phyloP scores from a whole-genome alignment of 2,113 vertebrate species.

The Dendrocopos noguchii region DNA sequence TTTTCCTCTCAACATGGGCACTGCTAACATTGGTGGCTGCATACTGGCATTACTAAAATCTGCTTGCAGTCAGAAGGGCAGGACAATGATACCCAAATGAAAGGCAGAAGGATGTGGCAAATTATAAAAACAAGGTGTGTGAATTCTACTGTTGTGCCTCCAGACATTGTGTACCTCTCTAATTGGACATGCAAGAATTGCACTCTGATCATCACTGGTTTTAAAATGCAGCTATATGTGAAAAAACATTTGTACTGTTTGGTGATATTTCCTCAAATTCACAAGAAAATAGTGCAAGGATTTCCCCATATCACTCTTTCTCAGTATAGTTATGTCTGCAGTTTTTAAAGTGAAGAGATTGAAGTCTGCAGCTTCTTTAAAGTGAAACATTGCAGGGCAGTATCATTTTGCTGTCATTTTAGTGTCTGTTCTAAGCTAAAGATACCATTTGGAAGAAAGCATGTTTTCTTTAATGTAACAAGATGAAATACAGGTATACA shows the following conservation, averaged over 20 bases:
- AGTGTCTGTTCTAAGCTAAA: background rate
- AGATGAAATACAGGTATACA: background rate
- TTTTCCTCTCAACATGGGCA: conserved; percentile 16
- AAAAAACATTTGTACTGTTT: background rate
- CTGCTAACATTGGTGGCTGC: background rate
- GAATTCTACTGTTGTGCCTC: background rate
- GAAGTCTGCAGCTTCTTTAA: background rate
- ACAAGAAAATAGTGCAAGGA: background rate
- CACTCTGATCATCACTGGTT: background rate
- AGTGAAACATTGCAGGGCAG: background rate
- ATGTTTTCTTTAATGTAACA: background rate
- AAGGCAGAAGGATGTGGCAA: background rate
- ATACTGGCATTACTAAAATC: background rate
- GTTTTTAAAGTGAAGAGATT: background rate
- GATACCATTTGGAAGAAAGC: background rate
- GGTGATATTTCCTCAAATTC: background rate
- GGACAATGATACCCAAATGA: background rate
- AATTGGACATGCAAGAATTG: background rate
- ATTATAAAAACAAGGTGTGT: background rate
- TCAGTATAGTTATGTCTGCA: background rate
- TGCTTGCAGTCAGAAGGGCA: conserved; percentile 8
- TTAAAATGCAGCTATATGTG: background rate
- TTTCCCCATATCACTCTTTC: background rate
- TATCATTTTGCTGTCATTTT: fast-evolving
- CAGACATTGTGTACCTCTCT: background rate